These are phyloP conservation scores for Bombus ignitus DNA, from an alignment of 1,140 invertebrate genomes.

Conservation along the genomic window DNA sequence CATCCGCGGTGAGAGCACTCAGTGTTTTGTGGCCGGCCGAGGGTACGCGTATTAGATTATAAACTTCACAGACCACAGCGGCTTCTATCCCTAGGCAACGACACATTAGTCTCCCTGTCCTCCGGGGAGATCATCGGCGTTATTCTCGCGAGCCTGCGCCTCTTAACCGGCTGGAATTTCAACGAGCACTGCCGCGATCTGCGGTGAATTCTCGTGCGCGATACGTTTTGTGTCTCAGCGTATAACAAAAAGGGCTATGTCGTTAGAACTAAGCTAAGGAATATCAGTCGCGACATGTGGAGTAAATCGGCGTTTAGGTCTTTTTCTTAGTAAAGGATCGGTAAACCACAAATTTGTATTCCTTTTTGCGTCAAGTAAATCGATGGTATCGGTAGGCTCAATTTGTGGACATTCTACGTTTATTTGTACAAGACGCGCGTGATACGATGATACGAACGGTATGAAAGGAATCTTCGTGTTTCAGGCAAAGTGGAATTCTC, in stretches of 20 bases:
- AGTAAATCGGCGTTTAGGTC: neutral
- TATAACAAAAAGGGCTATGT: neutral
- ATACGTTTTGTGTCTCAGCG: neutral
- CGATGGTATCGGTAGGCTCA: neutral
- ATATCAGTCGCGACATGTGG: neutral
- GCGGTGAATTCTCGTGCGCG: neutral
- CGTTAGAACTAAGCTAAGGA: neutral
- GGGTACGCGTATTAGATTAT: slow-evolving; percentile 80
- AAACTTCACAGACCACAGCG: slow-evolving; percentile 79
- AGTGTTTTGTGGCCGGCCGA: slow-evolving; percentile 72
- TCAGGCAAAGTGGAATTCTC: neutral
- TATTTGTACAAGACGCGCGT: neutral
- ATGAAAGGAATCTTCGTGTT: slow-evolving; percentile 1
- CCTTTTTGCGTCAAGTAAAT: slow-evolving; percentile 7
- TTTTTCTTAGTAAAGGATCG: neutral
- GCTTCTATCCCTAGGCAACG: slow-evolving; percentile 69
- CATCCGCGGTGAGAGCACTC: slow-evolving; percentile 78
- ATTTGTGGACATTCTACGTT: neutral
- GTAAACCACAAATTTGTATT: slow-evolving; percentile 26
- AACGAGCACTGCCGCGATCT: slow-evolving; percentile 41
- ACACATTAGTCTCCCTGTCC: slow-evolving; percentile 74
- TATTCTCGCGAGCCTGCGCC: slow-evolving; percentile 26
- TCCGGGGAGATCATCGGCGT: slow-evolving; percentile 64
- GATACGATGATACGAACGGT: neutral
- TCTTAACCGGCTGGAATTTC: slow-evolving; percentile 65